phyloP scores from a whole-genome alignment of 37 sponge, comb jelly and placozoan genomes.

The Chondrosia reniformis region DNA sequence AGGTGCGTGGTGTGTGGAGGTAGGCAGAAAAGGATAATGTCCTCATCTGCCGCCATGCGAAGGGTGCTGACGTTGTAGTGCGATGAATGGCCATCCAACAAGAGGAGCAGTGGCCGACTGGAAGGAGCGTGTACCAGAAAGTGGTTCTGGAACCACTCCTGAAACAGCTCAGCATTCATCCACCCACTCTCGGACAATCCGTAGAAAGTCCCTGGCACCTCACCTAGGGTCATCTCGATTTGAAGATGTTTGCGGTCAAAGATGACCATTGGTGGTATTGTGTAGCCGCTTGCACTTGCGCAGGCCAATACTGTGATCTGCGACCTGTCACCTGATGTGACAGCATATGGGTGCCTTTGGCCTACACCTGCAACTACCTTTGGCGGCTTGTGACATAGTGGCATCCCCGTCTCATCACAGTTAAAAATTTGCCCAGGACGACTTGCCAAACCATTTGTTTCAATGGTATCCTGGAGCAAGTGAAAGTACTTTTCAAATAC shows the following conservation, averaged over 20 bases:
- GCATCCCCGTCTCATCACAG: conserved; percentile 50
- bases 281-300: conserved; percentile 36
- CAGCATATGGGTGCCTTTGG: conserved; percentile 29
- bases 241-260: conserved; percentile 2
- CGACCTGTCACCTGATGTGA: conserved; percentile 33
- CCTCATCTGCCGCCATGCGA: conserved; percentile 15
- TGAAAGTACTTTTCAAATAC: conserved; percentile 32
- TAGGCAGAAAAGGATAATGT: conserved; percentile 32
- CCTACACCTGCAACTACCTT: conserved; percentile 22
- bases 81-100: conserved; percentile 48
- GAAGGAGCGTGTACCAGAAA: conserved; percentile 32
- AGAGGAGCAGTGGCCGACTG: conserved; percentile 11
- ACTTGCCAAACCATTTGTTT: conserved; percentile 9
- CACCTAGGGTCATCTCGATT: background rate
- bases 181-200: conserved; percentile 18
- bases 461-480: conserved; percentile 19
- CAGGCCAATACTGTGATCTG: conserved; percentile 49
- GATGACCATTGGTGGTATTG: conserved; percentile 54
- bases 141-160: conserved; percentile 34
- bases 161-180: conserved; percentile 32
- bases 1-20: conserved; percentile 40
- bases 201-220: conserved; percentile 46
- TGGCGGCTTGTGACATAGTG: conserved; percentile 23
- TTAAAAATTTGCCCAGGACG: conserved; percentile 39
- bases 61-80: conserved; percentile 33